Evolutionary conservation across 37 sponge, comb jelly and placozoan species (phyloP).

Genomic region (Haliclona indistincta): DNA sequence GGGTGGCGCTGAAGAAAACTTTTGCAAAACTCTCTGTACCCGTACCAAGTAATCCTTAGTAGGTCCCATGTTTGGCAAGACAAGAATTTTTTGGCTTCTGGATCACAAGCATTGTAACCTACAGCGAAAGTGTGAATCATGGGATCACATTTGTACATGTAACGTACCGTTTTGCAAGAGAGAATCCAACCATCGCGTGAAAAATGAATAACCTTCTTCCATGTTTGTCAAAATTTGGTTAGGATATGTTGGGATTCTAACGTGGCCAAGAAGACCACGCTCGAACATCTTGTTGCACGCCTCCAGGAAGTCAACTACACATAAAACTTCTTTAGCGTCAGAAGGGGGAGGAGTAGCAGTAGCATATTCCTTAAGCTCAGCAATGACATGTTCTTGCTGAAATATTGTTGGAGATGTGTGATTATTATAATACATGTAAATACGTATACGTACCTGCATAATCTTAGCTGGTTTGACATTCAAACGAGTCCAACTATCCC

Average conservation of each 20-base stretch:
- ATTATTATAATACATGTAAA: too few relatives aligned
- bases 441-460: too few relatives aligned
- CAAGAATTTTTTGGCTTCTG: neutral
- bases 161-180: constrained; percentile 1
- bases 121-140: neutral
- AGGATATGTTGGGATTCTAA: neutral
- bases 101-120: neutral
- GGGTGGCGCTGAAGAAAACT: constrained; percentile 11
- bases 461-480: too few relatives aligned
- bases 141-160: neutral
- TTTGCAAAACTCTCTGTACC: constrained; percentile 3
- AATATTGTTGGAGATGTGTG: too few relatives aligned
- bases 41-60: constrained; percentile 6
- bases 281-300: constrained; percentile 37
- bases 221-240: constrained; percentile 5
- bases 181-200: neutral
- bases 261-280: constrained; percentile 16
- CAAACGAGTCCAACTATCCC: too few relatives aligned
- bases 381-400: constrained; percentile 36
- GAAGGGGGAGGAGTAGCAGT: constrained; percentile 5
- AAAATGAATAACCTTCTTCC: constrained; percentile 20
- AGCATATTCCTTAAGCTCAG: constrained; percentile 16
- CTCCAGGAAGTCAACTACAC: constrained; percentile 1
- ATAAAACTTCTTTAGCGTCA: constrained; percentile 4
- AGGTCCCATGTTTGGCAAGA: constrained; percentile 32